Base-by-base conservation (phyloP, 53 echinoderm and acorn worm species). In the Glandiceps talaboti region DNA sequence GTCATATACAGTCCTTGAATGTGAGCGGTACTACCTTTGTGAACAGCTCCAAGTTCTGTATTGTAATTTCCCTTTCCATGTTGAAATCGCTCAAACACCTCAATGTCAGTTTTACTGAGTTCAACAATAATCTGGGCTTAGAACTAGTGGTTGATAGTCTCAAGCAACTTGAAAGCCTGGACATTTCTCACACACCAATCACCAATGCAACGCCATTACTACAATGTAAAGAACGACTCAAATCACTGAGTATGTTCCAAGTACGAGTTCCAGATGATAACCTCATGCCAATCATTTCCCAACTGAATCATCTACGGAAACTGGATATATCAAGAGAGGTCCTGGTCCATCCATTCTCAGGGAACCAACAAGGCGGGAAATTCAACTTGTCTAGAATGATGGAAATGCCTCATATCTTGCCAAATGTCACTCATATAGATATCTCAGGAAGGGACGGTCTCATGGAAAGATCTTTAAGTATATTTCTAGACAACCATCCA, bases 81-180 rank as follows among this genome's bases (percentile, higher is more conserved):
- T 86, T 96, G 77, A 88, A 90, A 76, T 85, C 83, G 25, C 83
- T 96, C 25, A 83, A 88, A 0, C 92, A 92, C 32, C 83, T 96
- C 32, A 90, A 96, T 29, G 96, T 96, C 33, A 96, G 96, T 82
- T 96, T 92, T 80, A 96, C 96, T 28, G 96, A 96, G 74, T 96
- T 96, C 76, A 88, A 92, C 72, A 92, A 96, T 86, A 90, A 92
- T 32, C 87, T 96, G 0, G 96, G 96, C 0, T 74, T 96, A 14
- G 96, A 96, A 74, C 88, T 88, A 78, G 92, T 96, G 14, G 92
- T 89, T 0, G 90, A 92, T 20, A 92, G 88, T 1, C 77, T 96
- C 31, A 81, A 83, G 1, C 89, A 88, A 20, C 82, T 96, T 1
- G 96, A 92, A 64, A 90, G 92, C 86, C 74, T 96, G 76, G 96